Base-by-base conservation (phyloP, 2,888 invertebrate genomes). In the Trichacis sp. region DNA sequence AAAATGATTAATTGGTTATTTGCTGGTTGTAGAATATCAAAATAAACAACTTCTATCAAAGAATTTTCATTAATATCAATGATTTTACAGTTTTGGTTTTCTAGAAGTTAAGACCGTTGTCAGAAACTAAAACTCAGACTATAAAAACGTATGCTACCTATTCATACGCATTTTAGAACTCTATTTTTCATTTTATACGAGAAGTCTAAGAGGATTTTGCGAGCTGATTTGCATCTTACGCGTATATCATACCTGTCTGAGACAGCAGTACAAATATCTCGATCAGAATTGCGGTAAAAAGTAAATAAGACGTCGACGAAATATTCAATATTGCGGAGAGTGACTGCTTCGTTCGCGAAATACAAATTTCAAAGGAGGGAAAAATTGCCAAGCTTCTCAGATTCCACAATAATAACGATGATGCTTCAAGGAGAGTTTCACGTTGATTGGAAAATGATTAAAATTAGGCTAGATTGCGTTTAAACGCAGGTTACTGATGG, bases 401-500 rank as follows among this genome's bases (percentile, higher is more conserved):
- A 14, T 18, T 14, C 42, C 17, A 2, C 4, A 15, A 11, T 17
- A 17, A 42, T 18, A 17, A 42, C 42, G 4, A 18, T 42, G 38
- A 12, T 14, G n/a, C 38, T n/a, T n/a, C n/a, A n/a, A n/a, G n/a
- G n/a, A 14, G 9, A 24, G 14, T 58, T 59, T 55, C 52, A 20
- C 19, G 24, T 51, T 42, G 45, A 61, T 57, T 61, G 53, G 58
- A 38, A 60, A 60, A 64, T 64, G 62, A 64, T 64, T 51, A 51
- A 58, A 61, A 68, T 68, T 64, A 68, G 50, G 48, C 49, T 45
- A 57, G 36, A 54, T 61, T n/a, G n/a, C n/a, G 57, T 55, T 61
- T 57, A 54, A 54, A 57, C 49, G 50, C 49, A 54, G 53, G 64
- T 57, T 64, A 68, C 24, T 8, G 8, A 64, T 64, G 56, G 58